Conservation (phyloP, 2,113 vertebrate species). For the Miniopterus natalensis region DNA sequence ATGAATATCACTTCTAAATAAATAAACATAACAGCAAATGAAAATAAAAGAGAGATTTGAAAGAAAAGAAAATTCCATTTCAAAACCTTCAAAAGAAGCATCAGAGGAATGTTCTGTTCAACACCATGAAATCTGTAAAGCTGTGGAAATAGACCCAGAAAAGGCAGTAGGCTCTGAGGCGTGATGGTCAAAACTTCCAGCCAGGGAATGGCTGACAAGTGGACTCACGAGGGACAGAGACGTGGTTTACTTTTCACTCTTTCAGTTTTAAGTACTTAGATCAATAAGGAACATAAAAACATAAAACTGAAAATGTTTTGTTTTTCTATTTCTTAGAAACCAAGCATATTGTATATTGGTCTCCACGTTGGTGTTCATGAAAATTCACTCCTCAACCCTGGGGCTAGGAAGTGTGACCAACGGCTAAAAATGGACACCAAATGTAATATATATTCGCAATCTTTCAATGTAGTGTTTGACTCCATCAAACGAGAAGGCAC, state of each 20-base stretch:
- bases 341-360: background rate
- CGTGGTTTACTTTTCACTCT: background rate
- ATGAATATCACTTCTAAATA: slow-evolving; percentile 59
- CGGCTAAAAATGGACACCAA: background rate
- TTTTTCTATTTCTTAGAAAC: background rate
- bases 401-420: background rate
- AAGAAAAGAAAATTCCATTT: background rate
- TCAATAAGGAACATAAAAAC: background rate
- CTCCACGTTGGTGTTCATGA: background rate
- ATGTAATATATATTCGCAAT: background rate
- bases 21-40: background rate
- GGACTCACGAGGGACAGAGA: background rate
- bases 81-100: background rate
- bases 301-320: background rate
- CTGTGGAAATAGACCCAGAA: background rate
- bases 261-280: background rate
- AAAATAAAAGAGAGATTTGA: background rate
- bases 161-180: background rate
- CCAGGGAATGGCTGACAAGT: background rate
- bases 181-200: background rate
- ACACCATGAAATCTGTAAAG: background rate
- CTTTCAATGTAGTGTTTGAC: background rate
- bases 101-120: background rate
- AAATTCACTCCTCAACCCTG: background rate
- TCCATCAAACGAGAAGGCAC: background rate